Evolutionary conservation across 2,113 vertebrate species (phyloP).

Genomic region (Sinocyclocheilus anshuiensis): DNA sequence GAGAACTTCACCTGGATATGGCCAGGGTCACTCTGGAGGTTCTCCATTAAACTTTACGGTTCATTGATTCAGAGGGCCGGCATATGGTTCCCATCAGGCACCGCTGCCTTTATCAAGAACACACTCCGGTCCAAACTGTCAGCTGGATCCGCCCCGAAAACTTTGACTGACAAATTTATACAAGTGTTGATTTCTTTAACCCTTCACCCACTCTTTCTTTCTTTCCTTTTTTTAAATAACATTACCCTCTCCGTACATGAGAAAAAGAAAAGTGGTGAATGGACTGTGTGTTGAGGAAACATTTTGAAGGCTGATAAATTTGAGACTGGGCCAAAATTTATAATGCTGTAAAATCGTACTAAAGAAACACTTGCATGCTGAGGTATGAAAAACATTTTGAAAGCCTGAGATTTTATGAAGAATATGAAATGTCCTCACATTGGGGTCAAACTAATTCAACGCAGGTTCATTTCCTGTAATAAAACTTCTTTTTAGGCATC

Average conservation of each 20-base stretch:
- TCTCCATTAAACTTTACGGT: slow-evolving; percentile 59
- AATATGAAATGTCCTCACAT: slow-evolving; percentile 9
- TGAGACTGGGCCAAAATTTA: slow-evolving; percentile 35
- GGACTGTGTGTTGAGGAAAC: slow-evolving; percentile 5
- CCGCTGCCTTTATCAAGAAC: slow-evolving; percentile 52
- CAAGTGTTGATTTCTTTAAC: slow-evolving; percentile 49
- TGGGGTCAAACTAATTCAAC: background rate
- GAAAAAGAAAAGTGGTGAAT: background rate
- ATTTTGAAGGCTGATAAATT: slow-evolving; percentile 36
- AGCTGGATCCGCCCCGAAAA: slow-evolving; percentile 46
- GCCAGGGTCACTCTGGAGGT: slow-evolving; percentile 52
- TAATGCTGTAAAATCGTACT: slow-evolving; percentile 17
- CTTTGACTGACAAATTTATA: slow-evolving; percentile 61
- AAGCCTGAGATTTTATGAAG: slow-evolving; percentile 40
- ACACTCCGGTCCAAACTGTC: slow-evolving; percentile 54
- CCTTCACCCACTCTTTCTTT: slow-evolving; percentile 30
- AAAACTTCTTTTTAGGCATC: background rate
- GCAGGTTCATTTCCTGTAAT: slow-evolving; percentile 23
- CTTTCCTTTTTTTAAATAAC: background rate
- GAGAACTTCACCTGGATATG: slow-evolving; percentile 56
- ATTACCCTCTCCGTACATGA: background rate
- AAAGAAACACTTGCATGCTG: slow-evolving; percentile 45
- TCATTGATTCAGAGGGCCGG: slow-evolving; percentile 57
- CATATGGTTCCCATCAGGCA: slow-evolving; percentile 60
- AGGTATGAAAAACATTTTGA: slow-evolving; percentile 37